Conservation (phyloP, 2,797 vertebrate genomes). For the Lagorchestes hirsutus region DNA sequence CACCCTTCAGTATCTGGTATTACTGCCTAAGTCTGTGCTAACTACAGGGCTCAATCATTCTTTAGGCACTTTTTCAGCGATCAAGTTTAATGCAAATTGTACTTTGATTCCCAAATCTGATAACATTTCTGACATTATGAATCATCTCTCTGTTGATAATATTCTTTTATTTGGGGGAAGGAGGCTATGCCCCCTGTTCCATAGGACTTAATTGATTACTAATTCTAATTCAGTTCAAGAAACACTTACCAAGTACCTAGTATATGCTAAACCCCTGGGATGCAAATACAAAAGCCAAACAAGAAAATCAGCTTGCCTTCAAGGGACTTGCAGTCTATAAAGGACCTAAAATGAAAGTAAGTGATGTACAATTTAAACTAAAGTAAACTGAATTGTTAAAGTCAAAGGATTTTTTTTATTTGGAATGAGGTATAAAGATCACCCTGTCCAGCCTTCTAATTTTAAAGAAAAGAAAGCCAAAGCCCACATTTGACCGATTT, state of each 20-base stretch:
- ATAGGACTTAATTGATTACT: background rate
- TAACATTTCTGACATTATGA: conserved; percentile 22
- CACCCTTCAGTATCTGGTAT: background rate
- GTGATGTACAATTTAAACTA: background rate
- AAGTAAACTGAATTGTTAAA: background rate
- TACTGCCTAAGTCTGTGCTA: background rate
- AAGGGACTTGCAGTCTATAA: background rate
- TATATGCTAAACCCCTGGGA: background rate
- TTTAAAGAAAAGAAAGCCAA: background rate
- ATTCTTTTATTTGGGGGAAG: conserved; percentile 25
- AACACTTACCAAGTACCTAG: background rate
- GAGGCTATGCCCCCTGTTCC: background rate
- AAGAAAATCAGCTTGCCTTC: background rate
- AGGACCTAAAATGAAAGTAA: background rate
- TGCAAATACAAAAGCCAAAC: background rate
- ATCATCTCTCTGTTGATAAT: conserved; percentile 43
- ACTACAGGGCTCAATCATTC: background rate
- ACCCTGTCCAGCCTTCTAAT: background rate
- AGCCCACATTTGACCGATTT: background rate
- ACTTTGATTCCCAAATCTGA: conserved; percentile 34
- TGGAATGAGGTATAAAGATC: background rate
- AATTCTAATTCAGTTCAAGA: background rate
- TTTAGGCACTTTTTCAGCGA: conserved; percentile 33
- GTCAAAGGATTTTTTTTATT: background rate
- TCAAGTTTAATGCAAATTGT: background rate